phyloP scores from a whole-genome alignment of 1,140 invertebrate species.

The Micrasema longulum region DNA sequence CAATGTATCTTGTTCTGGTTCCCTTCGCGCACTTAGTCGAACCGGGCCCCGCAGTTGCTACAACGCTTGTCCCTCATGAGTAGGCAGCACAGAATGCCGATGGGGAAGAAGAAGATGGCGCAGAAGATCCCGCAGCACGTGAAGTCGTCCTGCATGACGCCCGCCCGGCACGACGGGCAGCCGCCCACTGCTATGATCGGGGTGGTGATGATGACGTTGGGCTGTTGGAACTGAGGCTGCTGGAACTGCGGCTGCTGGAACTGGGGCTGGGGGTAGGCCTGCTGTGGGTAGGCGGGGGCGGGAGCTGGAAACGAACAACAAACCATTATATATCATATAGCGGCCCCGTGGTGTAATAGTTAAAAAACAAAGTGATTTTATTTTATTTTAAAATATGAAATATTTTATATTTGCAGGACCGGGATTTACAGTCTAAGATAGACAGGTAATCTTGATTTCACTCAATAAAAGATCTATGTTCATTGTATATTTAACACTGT shows the following conservation, averaged over 20 bases:
- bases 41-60: conserved; percentile 82
- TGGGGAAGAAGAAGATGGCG: conserved; percentile 85
- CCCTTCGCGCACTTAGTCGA: too few species aligned
- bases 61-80: conserved; percentile 79
- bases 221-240: background rate
- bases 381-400: too few species aligned
- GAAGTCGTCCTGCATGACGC: conserved; percentile 82
- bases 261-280: background rate
- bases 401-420: too few species aligned
- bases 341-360: too few species aligned
- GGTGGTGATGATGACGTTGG: conserved; percentile 61
- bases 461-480: too few species aligned
- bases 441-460: too few species aligned
- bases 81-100: conserved; percentile 84
- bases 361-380: too few species aligned
- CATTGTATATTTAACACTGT: too few species aligned
- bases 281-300: conserved; percentile 17
- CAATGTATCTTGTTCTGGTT: too few species aligned
- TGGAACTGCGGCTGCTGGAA: background rate
- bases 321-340: too few species aligned
- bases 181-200: conserved; percentile 80
- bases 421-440: too few species aligned
- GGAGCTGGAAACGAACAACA: background rate
- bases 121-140: conserved; percentile 81
- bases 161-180: conserved; percentile 84